These are phyloP conservation scores for Matsumyia berberina DNA, from an alignment of 2,888 invertebrate genomes.

Conservation along the genomic window DNA sequence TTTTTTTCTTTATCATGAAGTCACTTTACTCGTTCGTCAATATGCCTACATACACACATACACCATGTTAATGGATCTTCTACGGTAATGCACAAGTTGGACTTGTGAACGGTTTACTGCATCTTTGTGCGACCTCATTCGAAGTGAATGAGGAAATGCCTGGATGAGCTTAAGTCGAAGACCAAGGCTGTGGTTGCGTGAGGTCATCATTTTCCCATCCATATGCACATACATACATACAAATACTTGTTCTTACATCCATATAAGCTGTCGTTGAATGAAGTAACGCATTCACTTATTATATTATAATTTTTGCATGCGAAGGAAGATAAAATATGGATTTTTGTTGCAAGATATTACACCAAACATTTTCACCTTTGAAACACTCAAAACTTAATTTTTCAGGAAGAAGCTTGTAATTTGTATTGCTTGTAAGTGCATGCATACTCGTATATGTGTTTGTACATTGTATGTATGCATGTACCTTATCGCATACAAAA, in stretches of 20 bases:
- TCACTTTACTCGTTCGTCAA: constrained; percentile 22
- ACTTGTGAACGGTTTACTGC: constrained; percentile 35
- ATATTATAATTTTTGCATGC: no score
- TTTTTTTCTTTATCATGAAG: constrained; percentile 19
- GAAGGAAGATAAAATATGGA: no score
- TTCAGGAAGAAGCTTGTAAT: no score
- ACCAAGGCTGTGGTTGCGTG: constrained; percentile 53
- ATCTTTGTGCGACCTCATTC: constrained; percentile 53
- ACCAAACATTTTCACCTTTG: no score
- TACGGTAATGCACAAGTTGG: constrained; percentile 3
- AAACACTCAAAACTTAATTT: no score
- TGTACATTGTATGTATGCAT: no score
- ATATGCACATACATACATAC: not conserved
- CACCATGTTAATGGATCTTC: constrained; percentile 12
- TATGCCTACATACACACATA: constrained; percentile 37
- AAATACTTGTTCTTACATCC: no score
- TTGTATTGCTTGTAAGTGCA: no score
- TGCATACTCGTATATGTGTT: no score
- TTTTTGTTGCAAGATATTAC: no score
- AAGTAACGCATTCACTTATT: not conserved
- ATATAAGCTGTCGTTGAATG: not conserved
- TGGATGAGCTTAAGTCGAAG: constrained; percentile 44
- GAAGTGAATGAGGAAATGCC: constrained; percentile 44
- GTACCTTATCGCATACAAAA: no score
- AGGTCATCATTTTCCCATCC: constrained; percentile 44